Conservation (phyloP, 2,888 invertebrate genomes). For the Caenorhabditis sp. region DNA sequence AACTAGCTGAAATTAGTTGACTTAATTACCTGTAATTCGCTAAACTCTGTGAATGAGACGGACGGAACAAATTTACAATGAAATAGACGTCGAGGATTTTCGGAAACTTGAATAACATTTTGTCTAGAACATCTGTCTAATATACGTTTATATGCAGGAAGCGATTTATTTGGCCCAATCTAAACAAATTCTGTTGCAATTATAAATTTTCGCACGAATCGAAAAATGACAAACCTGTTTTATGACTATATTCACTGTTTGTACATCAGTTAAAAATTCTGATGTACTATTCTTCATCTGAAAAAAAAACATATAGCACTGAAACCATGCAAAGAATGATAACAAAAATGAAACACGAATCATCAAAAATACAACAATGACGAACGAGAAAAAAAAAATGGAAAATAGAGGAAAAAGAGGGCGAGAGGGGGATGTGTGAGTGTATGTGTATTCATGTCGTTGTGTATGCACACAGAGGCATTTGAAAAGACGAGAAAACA, state of each 20-base stretch:
- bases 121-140: constrained; percentile 52
- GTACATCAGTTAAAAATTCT: constrained; percentile 43
- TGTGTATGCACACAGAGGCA: not conserved
- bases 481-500: too few relatives aligned
- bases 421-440: not conserved
- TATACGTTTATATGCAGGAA: constrained; percentile 48
- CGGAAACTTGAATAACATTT: constrained; percentile 57
- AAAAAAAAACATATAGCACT: constrained; percentile 3
- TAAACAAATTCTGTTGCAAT: constrained; percentile 7
- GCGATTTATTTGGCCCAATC: constrained; percentile 42
- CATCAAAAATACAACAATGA: constrained; percentile 14
- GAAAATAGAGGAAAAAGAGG: constrained; percentile 3
- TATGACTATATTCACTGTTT: constrained; percentile 41
- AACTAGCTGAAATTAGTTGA: not conserved
- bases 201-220: not conserved
- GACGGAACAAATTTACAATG: constrained; percentile 59
- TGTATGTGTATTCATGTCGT: not conserved
- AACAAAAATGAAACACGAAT: constrained; percentile 1
- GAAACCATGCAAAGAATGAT: not conserved
- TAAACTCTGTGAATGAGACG: constrained; percentile 54
- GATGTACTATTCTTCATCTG: constrained; percentile 40
- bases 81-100: constrained; percentile 59
- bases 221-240: constrained; percentile 28
- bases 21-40: constrained; percentile 59
- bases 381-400: constrained; percentile 6